Base-by-base conservation (phyloP, 2,797 vertebrate species). In the Fringilla coelebs region DNA sequence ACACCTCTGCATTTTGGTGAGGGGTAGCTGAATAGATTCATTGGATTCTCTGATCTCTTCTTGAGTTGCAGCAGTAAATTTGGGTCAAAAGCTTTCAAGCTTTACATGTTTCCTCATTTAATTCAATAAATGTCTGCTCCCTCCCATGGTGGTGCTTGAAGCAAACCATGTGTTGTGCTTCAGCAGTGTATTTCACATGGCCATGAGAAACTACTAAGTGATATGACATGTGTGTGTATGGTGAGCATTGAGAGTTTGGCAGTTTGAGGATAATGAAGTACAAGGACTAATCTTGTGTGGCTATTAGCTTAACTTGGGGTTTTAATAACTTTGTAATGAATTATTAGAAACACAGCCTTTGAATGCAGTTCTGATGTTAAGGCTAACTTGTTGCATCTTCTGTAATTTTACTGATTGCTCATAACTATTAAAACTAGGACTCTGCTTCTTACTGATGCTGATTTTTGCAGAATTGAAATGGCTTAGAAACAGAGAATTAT, bases 161-260 rank as follows among this genome's bases (percentile, higher is more conserved):
- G 38, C 32, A 57, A 40, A 24, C 18, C 8, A 6, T 1, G 28
- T 68, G 24, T 61, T 71, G 7, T 26, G 32, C 68, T 88, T 78
- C 60, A 51, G 34, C 11, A 16, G 25, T 8, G 17, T 43, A 10
- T 88, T 76, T 83, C 40, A 36, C 2, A 2, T 63, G 65, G 40
- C 45, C 51, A 0, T 17, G 34, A 67, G 52, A 54, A 66, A 32
- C 32, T 10, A 32, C 3, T 22, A 22, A 16, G 45, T 29, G 58
- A 12, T 8, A 6, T 46, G 19, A 8, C 66, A 3, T 24, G 1
- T 51, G 13, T 8, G 9, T 67, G 36, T 67, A 6, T 1, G 3
- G 49, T 76, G 40, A n/a, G 31, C 63, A 40, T 17, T 20, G 28
- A 55, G 77, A 72, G 43, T 60, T 89, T 3, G 1, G 22, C 22